Evolutionary conservation across 2,888 invertebrate species (phyloP), one percentile per base, ranked within the genome.

Genomic region (Hypomecis punctinalis): DNA sequence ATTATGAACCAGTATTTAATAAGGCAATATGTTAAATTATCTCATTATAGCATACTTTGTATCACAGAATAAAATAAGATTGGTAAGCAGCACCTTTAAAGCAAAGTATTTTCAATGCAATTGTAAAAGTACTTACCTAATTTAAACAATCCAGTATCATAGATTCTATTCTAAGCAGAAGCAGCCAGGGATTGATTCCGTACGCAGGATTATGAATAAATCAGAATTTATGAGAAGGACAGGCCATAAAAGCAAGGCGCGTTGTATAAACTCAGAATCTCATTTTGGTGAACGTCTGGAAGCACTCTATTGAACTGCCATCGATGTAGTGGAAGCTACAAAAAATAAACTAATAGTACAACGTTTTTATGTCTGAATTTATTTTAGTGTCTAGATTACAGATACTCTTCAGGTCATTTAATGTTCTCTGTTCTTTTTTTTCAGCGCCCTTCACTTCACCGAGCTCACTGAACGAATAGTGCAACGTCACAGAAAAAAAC

Each of bases 141-240:
- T 40, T 40, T 40, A 9, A 9, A 10, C 40, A 40, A 23, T 40
- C 5, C 9, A 40, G 0, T 9, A 9, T 7, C 47, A 47, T 33
- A 47, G 33, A 47, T 47, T 47, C 40, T 9, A 40, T 40, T 9
- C 33, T 47, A 33, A 33, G 47, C 33, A 47, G 9, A 33, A 33
- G 5, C 23, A 33, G 40, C n/a, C 23, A 39, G 6, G 6, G n/a
- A 48, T 54, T 43, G 40, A 33, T 63, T 48, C 43, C 37, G 11
- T 51, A 58, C 43, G 45, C 45, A 43, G 55, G 42, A 55, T 43
- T 49, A 49, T 37, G 37, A 43, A 62, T 62, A 52, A 62, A 62
- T 62, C 62, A 51, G 51, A 62, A 35, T 62, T 52, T 62, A 62
- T 51, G 56, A 42, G 13, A 56, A 62, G 40, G 56, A 49, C 45